Evolutionary conservation across 2,888 invertebrate genomes (phyloP), one percentile per base, ranked within the genome.

Genomic region (Drosophila demipolita): DNA sequence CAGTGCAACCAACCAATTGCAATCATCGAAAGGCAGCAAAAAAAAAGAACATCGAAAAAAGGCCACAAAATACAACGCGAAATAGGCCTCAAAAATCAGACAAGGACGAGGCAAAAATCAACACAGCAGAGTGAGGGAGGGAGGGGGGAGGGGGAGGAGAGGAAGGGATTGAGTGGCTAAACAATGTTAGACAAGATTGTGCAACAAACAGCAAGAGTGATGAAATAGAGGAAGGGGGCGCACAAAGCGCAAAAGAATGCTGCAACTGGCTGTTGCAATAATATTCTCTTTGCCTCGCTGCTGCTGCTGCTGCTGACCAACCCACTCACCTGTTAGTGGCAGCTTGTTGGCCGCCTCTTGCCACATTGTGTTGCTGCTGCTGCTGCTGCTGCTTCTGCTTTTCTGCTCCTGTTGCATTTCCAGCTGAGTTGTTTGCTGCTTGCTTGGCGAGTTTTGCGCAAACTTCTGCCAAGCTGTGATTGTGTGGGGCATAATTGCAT

Each of bases 401-500:
- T 67, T 54, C 32, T 69, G 75, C 63, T 76, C 63, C 60, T 68
- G 64, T 38, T 68, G 71, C 75, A 80, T 81, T 89, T 90, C 81
- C 89, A 83, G 83, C 75, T 75, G 85, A 85, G 80, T 82, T 84
- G 87, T 72, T 55, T 69, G 66, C 69, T 63, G 45, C 36, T 65
- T 79, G 77, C 73, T 67, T 78, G 80, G 83, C 84, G 78, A 79
- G 90, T 87, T 87, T 75, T 64, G 8, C 32, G 71, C 72, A 82
- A 61, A 80, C 80, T 83, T 86, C 72, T 78, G 79, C 49, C 71
- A 29, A 29, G 81, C 78, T 91, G 84, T 87, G 90, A 91, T 91
- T 92, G 91, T 92, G 92, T 91, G 90, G 88, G 91, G 90, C 92
- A 92, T 92, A 92, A 92, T 92, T 92, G 92, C 92, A 92, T 92